phyloP scores from a whole-genome alignment of 1,140 invertebrate species.

The Maniola jurtina region DNA sequence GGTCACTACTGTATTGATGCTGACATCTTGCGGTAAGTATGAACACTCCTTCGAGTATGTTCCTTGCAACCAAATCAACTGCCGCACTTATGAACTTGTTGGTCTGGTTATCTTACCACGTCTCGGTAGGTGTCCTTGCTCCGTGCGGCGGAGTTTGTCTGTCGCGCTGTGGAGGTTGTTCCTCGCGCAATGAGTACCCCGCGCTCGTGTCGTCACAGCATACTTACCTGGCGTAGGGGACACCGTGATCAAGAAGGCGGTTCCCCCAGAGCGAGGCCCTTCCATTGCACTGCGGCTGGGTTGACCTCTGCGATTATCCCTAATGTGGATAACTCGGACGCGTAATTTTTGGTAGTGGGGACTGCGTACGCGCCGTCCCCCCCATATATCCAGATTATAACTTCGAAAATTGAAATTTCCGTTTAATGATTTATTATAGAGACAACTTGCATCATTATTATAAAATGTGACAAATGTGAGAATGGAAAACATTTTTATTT shows the following conservation, averaged over 20 bases:
- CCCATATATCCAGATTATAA: too few relatives aligned
- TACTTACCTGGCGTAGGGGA: conserved; percentile 4
- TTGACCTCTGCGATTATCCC: too few relatives aligned
- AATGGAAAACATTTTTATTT: too few relatives aligned
- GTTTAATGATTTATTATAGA: too few relatives aligned
- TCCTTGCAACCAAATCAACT: too few relatives aligned
- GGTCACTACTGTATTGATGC: too few relatives aligned
- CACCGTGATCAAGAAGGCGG: conserved; percentile 19
- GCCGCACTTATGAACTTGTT: background rate
- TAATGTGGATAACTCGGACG: conserved; percentile 38
- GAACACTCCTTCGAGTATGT: too few relatives aligned
- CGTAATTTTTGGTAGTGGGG: conserved; percentile 47
- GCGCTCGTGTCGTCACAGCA: background rate
- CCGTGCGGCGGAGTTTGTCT: background rate
- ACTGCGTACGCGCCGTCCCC: conserved; percentile 21
- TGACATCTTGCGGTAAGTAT: too few relatives aligned
- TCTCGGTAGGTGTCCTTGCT: background rate
- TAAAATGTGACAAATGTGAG: too few relatives aligned
- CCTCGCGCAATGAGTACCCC: background rate
- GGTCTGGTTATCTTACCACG: background rate
- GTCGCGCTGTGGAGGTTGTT: background rate
- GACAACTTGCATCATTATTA: too few relatives aligned
- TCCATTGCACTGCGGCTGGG: too few relatives aligned
- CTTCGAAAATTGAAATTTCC: too few relatives aligned
- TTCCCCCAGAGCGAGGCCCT: background rate